These are phyloP conservation scores for Rhombomys opimus DNA, from an alignment of 2,113 vertebrate species.

Conservation along the genomic window DNA sequence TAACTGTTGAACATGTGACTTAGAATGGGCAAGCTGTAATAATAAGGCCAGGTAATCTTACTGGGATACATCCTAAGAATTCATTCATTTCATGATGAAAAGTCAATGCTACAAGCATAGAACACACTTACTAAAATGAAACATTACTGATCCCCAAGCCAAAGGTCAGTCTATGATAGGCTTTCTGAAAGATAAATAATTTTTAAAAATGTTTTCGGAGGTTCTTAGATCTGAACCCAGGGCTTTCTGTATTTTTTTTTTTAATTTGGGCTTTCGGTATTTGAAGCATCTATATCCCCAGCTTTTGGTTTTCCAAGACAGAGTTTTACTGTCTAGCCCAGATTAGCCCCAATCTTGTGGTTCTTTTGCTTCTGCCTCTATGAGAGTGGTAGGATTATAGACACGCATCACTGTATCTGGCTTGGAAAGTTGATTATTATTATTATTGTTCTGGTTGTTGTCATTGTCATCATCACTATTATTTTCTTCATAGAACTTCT, in stretches of 20 bases:
- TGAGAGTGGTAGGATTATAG: neutral
- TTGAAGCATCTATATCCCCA: neutral
- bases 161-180: neutral
- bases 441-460: neutral
- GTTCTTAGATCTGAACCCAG: neutral
- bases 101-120: neutral
- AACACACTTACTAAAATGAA: neutral
- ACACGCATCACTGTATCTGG: neutral
- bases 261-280: no score
- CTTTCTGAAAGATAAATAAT: neutral
- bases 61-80: neutral
- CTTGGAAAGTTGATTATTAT: neutral
- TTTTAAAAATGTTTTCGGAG: neutral
- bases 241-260: no score
- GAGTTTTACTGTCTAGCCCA: neutral
- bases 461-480: neutral
- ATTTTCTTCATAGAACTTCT: slow-evolving; percentile 4
- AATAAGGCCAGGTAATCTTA: neutral
- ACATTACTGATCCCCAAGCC: neutral
- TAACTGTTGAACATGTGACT: neutral
- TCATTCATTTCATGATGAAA: slow-evolving; percentile 32
- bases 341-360: neutral
- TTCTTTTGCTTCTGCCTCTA: neutral
- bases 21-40: neutral
- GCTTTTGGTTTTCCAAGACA: neutral